Evolutionary conservation across 2,888 invertebrate species (phyloP), one percentile per base, ranked within the genome.

Genomic region (Hybos culiciformis): DNA sequence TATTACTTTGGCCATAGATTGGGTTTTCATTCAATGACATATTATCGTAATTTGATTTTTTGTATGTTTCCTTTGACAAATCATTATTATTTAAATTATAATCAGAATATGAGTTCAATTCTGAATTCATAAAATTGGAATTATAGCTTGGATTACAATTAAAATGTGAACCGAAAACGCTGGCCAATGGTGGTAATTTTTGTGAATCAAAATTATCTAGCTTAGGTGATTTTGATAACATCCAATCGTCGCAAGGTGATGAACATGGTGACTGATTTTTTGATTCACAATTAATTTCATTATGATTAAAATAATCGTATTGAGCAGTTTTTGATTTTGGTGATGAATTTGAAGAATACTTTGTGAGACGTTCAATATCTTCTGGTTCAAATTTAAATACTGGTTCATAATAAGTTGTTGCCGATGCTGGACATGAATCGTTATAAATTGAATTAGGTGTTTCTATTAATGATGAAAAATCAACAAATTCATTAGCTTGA

Each of bases 221-320:
- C 41, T 47, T 51, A 29, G 46, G 46, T 31, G 49, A 46, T 24
- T 18, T 11, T 11, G 3, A 17, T 24, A 61, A 56, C 51, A 67
- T 54, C 67, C 67, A 67, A 24, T 67, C 63, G 51, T 67, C 67
- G 29, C 53, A 45, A 4, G 67, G 67, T 19, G 67, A 65, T 5
- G 66, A 63, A 48, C 67, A 67, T 3, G 66, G 66, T 9, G 67
- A 67, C 50, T 67, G 66, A 49, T 63, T 63, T 51, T 67, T 67
- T 36, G 66, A 66, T 54, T 67, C 66, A 47, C 66, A 67, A 57
- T 67, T 67, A 47, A 66, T 61, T 53, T 67, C 67, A 46, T 67
- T 60, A 51, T 66, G 66, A 56, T 67, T 67, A 49, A 63, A 65
- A 50, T 67, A 67, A 50, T 66, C 65, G 43, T 17, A 15, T 15